A percentile compares a stretch with the other conserved stretches of the same genome.
Evolutionary conservation across 2,888 invertebrate genomes (phyloP).

Genomic region (Rhamnusium bicolor): DNA sequence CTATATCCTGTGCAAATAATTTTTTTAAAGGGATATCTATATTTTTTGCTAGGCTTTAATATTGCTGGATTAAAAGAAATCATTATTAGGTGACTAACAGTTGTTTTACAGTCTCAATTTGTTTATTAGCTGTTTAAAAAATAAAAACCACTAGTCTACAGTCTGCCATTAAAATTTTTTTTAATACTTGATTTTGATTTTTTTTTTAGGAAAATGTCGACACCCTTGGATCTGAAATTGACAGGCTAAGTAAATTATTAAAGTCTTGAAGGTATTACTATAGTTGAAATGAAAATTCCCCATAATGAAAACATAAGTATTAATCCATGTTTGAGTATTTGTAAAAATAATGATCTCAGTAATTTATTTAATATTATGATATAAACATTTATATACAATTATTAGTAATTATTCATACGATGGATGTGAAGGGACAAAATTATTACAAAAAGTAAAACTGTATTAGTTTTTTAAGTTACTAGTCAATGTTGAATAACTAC

Average conservation of each 20-base stretch:
- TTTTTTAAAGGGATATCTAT: no score
- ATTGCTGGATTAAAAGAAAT: no score
- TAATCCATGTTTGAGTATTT: constrained; percentile 14
- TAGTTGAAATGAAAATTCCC: not conserved
- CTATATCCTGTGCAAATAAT: no score
- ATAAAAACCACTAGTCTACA: no score
- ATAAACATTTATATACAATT: not conserved
- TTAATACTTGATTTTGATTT: not conserved
- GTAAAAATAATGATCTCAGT: constrained; percentile 10
- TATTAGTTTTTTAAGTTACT: not conserved
- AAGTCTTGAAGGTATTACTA: constrained; percentile 40
- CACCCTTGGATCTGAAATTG: constrained; percentile 85
- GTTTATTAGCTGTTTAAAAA: no score
- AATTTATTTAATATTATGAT: constrained; percentile 1
- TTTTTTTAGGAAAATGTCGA: constrained; percentile 85
- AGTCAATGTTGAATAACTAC: not conserved
- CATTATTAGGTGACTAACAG: no score
- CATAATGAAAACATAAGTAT: constrained; percentile 17
- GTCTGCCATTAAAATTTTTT: not conserved
- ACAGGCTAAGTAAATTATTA: constrained; percentile 72
- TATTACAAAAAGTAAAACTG: not conserved
- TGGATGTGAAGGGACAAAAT: not conserved
- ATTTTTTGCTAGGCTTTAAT: no score
- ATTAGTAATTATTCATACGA: not conserved
- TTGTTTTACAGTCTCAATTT: no score